These are phyloP conservation scores for Protonemura montana DNA, from an alignment of 2,888 invertebrate genomes.

Conservation along the genomic window DNA sequence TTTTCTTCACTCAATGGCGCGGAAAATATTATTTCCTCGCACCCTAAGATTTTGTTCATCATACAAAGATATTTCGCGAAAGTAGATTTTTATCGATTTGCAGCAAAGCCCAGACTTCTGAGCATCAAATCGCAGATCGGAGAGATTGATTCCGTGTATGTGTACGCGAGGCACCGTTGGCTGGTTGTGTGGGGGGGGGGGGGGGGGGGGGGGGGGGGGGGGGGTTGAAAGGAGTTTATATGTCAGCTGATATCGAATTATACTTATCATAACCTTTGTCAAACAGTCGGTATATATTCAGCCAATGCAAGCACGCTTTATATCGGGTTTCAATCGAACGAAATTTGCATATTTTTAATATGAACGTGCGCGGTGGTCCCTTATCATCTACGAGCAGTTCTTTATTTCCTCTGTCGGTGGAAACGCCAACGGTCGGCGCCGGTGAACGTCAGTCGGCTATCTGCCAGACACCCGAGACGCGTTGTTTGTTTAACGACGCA, in stretches of 20 bases:
- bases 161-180: too few species aligned
- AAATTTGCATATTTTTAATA: conserved; percentile 25
- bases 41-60: conserved; percentile 24
- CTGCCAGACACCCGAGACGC: background rate
- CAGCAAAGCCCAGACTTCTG: background rate
- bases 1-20: conserved; percentile 16
- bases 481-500: background rate
- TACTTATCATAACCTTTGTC: conserved; percentile 20
- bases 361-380: background rate
- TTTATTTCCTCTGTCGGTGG: background rate
- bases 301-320: background rate
- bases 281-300: conserved; percentile 17
- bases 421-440: background rate
- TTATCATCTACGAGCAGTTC: background rate
- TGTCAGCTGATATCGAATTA: conserved; percentile 22
- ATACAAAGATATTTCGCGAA: background rate
- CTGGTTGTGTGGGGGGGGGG: background rate
- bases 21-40: conserved; percentile 31
- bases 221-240: background rate
- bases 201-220: background rate
- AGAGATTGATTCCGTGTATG: conserved; percentile 12
- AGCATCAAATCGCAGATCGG: background rate
- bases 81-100: conserved; percentile 17
- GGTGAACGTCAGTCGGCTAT: background rate
- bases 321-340: background rate